phyloP scores from a whole-genome alignment of 2,113 vertebrate species.

The Sebastes schlegelii region DNA sequence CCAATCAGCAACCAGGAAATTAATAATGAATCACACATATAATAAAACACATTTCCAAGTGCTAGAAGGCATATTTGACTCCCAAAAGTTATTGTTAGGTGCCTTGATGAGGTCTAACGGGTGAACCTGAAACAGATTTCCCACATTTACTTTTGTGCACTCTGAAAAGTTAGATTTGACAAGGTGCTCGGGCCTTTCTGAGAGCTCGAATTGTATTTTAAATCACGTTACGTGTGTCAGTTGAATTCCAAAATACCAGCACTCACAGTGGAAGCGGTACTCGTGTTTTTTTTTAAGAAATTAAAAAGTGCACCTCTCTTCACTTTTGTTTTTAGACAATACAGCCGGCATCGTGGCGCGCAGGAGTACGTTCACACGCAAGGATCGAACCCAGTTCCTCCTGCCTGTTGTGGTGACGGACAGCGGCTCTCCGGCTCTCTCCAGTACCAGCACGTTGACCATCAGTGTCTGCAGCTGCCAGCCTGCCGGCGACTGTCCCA shows the following conservation, averaged over 20 bases:
- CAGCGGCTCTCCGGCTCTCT: slow-evolving; percentile 88
- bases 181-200: slow-evolving; percentile 13
- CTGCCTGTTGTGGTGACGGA: slow-evolving; percentile 89
- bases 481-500: slow-evolving; percentile 75
- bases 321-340: slow-evolving; percentile 85
- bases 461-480: slow-evolving; percentile 90
- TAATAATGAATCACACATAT: slow-evolving; percentile 61
- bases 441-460: slow-evolving; percentile 91
- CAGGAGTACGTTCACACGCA: slow-evolving; percentile 86
- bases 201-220: slow-evolving; percentile 39
- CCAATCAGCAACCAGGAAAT: slow-evolving; percentile 53
- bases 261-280: neutral
- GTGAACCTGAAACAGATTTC: slow-evolving; percentile 29
- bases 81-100: slow-evolving; percentile 24
- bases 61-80: slow-evolving; percentile 35
- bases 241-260: slow-evolving; percentile 8
- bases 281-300: neutral
- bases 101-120: slow-evolving; percentile 25
- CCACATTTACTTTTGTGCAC: slow-evolving; percentile 29
- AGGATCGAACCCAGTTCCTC: slow-evolving; percentile 85
- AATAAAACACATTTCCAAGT: slow-evolving; percentile 49
- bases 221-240: slow-evolving; percentile 41
- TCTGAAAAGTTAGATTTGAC: slow-evolving; percentile 40
- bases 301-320: slow-evolving; percentile 20
- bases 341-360: slow-evolving; percentile 90